Evolutionary conservation across 2,113 vertebrate species (phyloP).

Genomic region (Megaceryle maxima): DNA sequence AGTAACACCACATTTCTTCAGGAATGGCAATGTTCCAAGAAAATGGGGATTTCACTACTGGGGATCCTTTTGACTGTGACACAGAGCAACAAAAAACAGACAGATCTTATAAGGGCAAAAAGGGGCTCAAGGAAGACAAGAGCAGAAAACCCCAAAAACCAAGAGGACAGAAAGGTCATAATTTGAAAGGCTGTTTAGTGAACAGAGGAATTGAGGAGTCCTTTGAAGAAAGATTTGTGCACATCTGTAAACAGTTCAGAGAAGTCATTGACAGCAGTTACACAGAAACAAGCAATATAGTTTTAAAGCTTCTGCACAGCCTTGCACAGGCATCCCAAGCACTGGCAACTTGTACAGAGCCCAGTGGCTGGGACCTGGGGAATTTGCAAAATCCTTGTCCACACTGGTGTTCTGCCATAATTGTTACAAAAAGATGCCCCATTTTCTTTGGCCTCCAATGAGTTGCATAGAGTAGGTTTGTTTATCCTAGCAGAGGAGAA

Average conservation of each 20-base stretch:
- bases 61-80: background rate
- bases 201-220: background rate
- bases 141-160: background rate
- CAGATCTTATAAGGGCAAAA: background rate
- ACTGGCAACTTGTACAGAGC: background rate
- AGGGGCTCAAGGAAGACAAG: background rate
- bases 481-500: background rate
- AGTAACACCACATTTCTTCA: background rate
- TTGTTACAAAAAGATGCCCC: background rate
- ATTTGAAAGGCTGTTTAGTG: background rate
- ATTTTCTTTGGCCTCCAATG: rapidly evolving
- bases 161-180: background rate
- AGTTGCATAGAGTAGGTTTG: background rate
- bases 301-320: background rate
- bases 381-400: background rate
- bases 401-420: background rate
- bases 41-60: background rate
- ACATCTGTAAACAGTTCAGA: background rate
- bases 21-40: background rate
- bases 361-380: background rate
- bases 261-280: background rate
- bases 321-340: background rate
- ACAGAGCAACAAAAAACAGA: background rate
- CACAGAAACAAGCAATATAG: background rate
- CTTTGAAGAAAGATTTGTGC: background rate